Base-by-base conservation (phyloP, 2,797 vertebrate species). In the Neosilurus mollespiculum region DNA sequence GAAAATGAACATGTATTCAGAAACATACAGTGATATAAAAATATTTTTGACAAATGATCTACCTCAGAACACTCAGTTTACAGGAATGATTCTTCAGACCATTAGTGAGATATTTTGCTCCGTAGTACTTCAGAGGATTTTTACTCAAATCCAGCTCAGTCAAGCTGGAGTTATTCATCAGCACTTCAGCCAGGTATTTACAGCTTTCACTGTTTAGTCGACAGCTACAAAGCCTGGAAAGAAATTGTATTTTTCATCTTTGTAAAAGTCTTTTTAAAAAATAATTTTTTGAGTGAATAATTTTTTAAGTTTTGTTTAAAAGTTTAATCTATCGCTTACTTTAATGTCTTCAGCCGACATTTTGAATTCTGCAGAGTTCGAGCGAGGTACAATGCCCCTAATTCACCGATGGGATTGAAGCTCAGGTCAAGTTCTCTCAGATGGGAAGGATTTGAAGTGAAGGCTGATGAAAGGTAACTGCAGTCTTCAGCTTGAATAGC, bases 71-170 rank as follows among this genome's bases (percentile, higher is more conserved):
- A 16, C 54, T 84, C 6, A 88, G 72, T 58, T 79, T 85, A 64
- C 75, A 85, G 26, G 24, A 53, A 4, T 61, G 20, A 78, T 56
- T 65, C 62, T 4, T 15, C n/a, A 86, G 73, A 62, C 72, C 81
- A 5, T 5, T 14, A 76, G 71, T 69, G n/a, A 87, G 84, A 56
- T 24, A 2, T 22, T 64, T 30, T 37, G 79, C 16, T 78, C 87
- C 87, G 14, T 6, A 15, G 37, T 70, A 59, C 20, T 9, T 22
- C 9, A 86, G 56, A n/a, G 3, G 0, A 83, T 86, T 88, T 72
- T 81, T 84, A 81, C 83, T 86, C 59, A 88, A 73, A 78, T 86
- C 87, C 72, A 88, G 20, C 49, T 85, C 83, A 43, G 24, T 70
- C 56, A 88, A 56, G 12, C 73, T 65, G 4, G 78, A 79, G 56